These are phyloP conservation scores for Diachasma alloeum DNA, from an alignment of 1,140 invertebrate species.

Conservation along the genomic window DNA sequence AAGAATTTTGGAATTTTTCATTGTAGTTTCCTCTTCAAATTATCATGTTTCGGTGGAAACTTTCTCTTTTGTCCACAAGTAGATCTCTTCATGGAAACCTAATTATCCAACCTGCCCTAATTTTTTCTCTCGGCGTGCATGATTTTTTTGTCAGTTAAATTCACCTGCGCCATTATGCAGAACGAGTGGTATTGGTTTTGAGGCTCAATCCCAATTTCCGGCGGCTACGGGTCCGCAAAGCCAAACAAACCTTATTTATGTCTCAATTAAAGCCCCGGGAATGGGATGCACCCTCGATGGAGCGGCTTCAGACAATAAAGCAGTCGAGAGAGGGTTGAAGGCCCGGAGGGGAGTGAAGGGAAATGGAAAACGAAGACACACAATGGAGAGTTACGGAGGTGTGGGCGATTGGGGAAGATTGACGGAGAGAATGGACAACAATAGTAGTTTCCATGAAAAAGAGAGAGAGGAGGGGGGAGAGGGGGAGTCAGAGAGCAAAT, in stretches of 20 bases:
- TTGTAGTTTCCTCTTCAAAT: too few species aligned
- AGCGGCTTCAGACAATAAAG: slow-evolving; percentile 65
- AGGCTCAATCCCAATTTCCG: slow-evolving; percentile 64
- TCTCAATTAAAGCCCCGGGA: slow-evolving; percentile 65
- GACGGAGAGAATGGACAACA: slow-evolving; percentile 28
- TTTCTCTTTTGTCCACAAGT: too few species aligned
- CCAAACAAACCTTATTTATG: slow-evolving; percentile 68
- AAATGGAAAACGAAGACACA: slow-evolving; percentile 13
- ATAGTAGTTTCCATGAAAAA: slow-evolving; percentile 34
- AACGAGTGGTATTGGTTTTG: slow-evolving; percentile 62
- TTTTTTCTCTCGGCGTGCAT: too few species aligned
- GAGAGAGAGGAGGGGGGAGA: slow-evolving; percentile 27
- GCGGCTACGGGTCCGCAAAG: slow-evolving; percentile 57
- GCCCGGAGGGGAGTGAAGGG: background rate
- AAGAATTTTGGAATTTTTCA: too few species aligned
- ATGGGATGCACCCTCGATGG: slow-evolving; percentile 66
- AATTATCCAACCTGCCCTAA: too few species aligned
- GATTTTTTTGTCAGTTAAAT: slow-evolving; percentile 42
- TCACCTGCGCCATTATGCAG: slow-evolving; percentile 64
- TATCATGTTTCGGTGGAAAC: too few species aligned
- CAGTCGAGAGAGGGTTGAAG: slow-evolving; percentile 52
- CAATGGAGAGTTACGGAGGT: slow-evolving; percentile 14
- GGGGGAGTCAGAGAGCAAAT: slow-evolving; percentile 23
- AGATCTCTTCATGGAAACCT: too few species aligned
- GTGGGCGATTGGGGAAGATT: slow-evolving; percentile 13